Base-by-base conservation (phyloP, 2,113 vertebrate species). In the Perca fluviatilis region DNA sequence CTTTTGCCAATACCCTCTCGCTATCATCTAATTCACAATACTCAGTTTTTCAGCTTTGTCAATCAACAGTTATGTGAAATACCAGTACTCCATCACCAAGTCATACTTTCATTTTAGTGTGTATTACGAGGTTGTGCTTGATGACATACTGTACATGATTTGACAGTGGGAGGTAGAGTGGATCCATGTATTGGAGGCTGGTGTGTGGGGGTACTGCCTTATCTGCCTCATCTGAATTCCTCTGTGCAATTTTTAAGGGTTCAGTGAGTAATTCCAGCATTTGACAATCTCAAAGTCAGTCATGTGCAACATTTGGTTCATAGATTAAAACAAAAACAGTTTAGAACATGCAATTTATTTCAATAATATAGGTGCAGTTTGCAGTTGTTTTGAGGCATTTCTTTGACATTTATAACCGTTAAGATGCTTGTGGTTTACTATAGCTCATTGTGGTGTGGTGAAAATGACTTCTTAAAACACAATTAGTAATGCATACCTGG, bases 181-280 rank as follows among this genome's bases (percentile, higher is more conserved):
- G 18, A 23, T 47, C 2, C 5, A 30, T 73, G 2, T n/a, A 19
- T 49, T 23, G n/a, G 57, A 64, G 53, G 46, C 19, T 23, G 23
- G 13, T 60, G 14, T 70, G n/a, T 27, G 23, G 21, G 43, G 12
- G 36, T n/a, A 43, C 70, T 67, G 7, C 15, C 43, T 70, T 69
- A 69, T 88, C 79, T 70, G 64, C 15, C 30, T 46, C 60, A 74
- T 79, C n/a, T 9, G 5, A 83, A 78, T 86, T 86, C 71, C 74
- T 77, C 33, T 57, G 54, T 77, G 36, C n/a, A 30, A 30, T 83
- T 27, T 82, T 66, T 18, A 51, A 65, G 16, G 43, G 51, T 76
- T 72, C 30, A 61, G 33, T 65, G 74, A 60, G 36, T 60, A 65
- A 60, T 71, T 82, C 33, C 49, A 74, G 27, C 21, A 47, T 66